Evolutionary conservation across 2,888 invertebrate genomes (phyloP), one percentile per base, ranked within the genome.

Genomic region (Watsonalla cultraria): DNA sequence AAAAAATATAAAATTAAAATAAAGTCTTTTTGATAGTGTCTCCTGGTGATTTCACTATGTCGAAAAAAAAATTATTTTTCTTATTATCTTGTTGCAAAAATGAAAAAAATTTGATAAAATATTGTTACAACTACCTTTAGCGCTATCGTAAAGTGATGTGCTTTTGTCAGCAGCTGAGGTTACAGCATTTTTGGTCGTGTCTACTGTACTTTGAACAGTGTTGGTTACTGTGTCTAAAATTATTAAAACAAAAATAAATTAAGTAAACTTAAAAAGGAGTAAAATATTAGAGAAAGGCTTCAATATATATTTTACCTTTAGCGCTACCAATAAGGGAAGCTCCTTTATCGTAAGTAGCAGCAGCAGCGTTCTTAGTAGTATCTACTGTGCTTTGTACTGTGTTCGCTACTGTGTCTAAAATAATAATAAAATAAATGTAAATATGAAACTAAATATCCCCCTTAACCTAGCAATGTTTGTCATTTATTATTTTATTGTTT

Each of bases 141-240:
- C 76, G 49, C 67, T 67, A 58, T 70, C 77, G 56, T 78, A 65
- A 33, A 79, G 64, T 33, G 72, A 59, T 8, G 69, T 55, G 45
- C 79, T 70, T 61, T 77, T 83, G 35, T 80, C 81, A 54, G 73
- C 69, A 4, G 78, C 80, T 7, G 77, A 68, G 6, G 79, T 66
- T 5, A 80, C 74, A 13, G 75, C 73, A 60, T 72, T 80, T 65
- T 82, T 86, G n/a, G 83, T 81, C 5, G 70, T 72, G 51, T 84
- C 83, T 70, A 84, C 74, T 14, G 83, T 80, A 51, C 69, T 68
- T 53, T 70, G 56, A 33, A 79, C 65, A 45, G 82, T 77, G 54
- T 68, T 80, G 49, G 75, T 58, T 39, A 82, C 70, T 7, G 74
- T 67, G 61, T 79, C 78, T 78, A 75, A 54, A 66, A 69, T 47